Evolutionary conservation across 2,113 vertebrate genomes (phyloP), one percentile per base, ranked within the genome.

Genomic region (Muscicapa adusta): DNA sequence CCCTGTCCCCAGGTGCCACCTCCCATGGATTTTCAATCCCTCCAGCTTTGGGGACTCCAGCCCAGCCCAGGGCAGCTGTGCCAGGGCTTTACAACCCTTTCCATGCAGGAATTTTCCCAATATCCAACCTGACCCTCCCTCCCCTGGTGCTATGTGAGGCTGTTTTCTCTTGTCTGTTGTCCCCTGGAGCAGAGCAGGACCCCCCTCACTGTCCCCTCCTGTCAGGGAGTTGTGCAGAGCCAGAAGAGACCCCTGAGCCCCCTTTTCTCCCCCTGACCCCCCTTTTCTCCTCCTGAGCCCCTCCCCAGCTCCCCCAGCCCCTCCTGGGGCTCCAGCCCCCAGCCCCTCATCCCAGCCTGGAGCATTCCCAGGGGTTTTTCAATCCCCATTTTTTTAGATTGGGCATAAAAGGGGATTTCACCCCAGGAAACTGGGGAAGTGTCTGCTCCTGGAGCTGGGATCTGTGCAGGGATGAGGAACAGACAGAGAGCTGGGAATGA

Each of bases 111-210:
- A 53, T 68, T 12, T 23, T 8, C 28, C 1, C 18, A 8, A 15
- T 5, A 7, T 38, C 22, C 62, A 60, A 5, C 11, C 45, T 8
- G 1, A 58, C 0, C 14, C n/a, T 4, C 3, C 15, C 8, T n/a
- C n/a, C n/a, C n/a, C 40, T n/a, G 28, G 50, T 6, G 1, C 66
- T 34, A 12, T 45, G 2, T 13, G 47, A 12, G 58, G 68, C 58
- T 0, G 4, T 38, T 54, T 9, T 40, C 40, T 18, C 58, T 7
- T 48, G 47, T 48, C 47, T 24, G 47, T 1, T 2, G 1, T 38
- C 2, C 58, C 58, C 48, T 31, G 57, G 13, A 31, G 38, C 47
- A 54, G 8, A 72, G 13, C 57, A 26, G 0, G 38, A 17, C 5
- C 9, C 14, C 31, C 3, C 47, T 24, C 11, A 8, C 67, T 63